These are phyloP conservation scores for Exephanes ischioxanthus DNA, from an alignment of 2,888 invertebrate genomes.

Conservation along the genomic window DNA sequence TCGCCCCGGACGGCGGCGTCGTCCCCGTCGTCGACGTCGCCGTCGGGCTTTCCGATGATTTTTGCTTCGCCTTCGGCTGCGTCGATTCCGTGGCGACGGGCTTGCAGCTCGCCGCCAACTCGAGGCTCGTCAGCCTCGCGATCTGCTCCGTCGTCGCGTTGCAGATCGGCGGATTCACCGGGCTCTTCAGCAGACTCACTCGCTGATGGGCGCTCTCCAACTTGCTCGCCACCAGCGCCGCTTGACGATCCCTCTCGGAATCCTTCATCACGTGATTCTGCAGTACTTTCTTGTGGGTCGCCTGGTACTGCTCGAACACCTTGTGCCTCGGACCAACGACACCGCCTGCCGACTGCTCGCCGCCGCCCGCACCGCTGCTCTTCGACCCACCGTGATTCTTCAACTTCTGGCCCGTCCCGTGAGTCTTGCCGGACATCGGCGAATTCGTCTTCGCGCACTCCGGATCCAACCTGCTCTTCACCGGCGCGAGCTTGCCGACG, in stretches of 20 bases:
- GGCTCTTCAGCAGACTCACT: slow-evolving; percentile 79
- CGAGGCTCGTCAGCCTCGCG: slow-evolving; percentile 52
- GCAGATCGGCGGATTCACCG: slow-evolving; percentile 70
- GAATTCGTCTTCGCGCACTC: slow-evolving; percentile 72
- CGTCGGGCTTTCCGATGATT: slow-evolving; percentile 85
- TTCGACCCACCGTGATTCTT: slow-evolving; percentile 80
- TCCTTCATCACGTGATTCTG: slow-evolving; percentile 79
- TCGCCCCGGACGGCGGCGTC: slow-evolving; percentile 1
- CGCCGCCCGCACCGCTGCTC: slow-evolving; percentile 65
- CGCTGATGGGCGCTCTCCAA: slow-evolving; percentile 76
- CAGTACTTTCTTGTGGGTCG: slow-evolving; percentile 72
- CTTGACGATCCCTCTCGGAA: slow-evolving; percentile 68
- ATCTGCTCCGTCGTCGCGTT: slow-evolving; percentile 67
- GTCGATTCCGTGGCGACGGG: slow-evolving; percentile 85
- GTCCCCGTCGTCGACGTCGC: slow-evolving; percentile 17
- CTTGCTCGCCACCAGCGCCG: slow-evolving; percentile 68
- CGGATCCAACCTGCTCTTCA: slow-evolving; percentile 73
- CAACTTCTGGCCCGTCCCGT: slow-evolving; percentile 76
- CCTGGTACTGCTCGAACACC: slow-evolving; percentile 15
- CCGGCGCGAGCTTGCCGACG: slow-evolving; percentile 70
- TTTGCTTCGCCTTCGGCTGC: slow-evolving; percentile 87
- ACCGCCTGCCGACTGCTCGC: slow-evolving; percentile 31
- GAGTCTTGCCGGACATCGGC: slow-evolving; percentile 72
- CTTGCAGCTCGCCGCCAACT: slow-evolving; percentile 69
- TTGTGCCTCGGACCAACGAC: slow-evolving; percentile 9